These are phyloP conservation scores for Nowickia ferox DNA, from an alignment of 2,888 invertebrate species.

Conservation along the genomic window DNA sequence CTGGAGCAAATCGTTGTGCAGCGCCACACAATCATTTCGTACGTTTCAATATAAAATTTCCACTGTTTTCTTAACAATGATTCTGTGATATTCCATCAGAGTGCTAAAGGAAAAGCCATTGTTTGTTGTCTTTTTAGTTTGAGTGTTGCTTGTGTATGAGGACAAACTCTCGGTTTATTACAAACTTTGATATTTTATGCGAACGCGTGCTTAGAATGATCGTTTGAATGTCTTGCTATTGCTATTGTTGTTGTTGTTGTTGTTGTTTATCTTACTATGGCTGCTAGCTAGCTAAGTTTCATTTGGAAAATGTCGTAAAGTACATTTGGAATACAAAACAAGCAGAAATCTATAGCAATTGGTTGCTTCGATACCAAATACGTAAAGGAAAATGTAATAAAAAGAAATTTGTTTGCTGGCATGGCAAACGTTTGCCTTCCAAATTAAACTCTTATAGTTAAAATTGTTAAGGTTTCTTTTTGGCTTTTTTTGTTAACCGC, in stretches of 20 bases:
- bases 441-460: neutral
- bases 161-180: conserved; percentile 72
- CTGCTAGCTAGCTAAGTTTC: conserved; percentile 34
- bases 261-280: neutral
- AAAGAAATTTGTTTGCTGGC: conserved; percentile 42
- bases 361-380: conserved; percentile 54
- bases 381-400: conserved; percentile 56
- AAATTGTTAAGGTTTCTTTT: neutral
- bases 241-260: neutral
- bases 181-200: conserved; percentile 76
- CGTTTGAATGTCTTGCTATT: conserved; percentile 54
- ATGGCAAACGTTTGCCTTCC: neutral
- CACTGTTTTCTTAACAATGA: conserved; percentile 37
- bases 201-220: conserved; percentile 76
- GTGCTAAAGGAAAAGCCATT: conserved; percentile 37
- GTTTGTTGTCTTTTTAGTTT: conserved; percentile 24
- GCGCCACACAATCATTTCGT: conserved; percentile 71
- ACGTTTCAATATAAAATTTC: conserved; percentile 56
- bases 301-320: conserved; percentile 68
- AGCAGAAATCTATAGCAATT: conserved; percentile 34
- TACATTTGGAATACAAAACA: conserved; percentile 53
- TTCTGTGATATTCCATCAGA: conserved; percentile 61
- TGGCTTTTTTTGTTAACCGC: no score
- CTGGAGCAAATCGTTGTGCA: conserved; percentile 63
- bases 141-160: conserved; percentile 66